A percentile compares a stretch with the other conserved stretches of the same genome.
phyloP scores from a whole-genome alignment of 1,140 invertebrate species.

The Brachionus rubens region DNA sequence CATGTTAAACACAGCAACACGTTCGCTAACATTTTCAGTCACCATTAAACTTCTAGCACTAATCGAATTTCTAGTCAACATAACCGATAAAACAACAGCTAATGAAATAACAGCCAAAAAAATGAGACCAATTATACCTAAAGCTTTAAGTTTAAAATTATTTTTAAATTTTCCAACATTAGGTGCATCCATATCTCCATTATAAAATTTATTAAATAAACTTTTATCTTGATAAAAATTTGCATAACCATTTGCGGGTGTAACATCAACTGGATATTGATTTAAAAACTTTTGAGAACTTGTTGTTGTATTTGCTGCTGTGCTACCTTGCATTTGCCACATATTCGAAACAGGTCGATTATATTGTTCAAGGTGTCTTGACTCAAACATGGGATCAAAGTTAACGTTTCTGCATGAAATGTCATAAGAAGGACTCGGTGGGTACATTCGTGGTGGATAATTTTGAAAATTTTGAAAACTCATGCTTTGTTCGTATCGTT shows the following conservation, averaged over 20 bases:
- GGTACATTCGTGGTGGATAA: not conserved
- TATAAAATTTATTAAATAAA: too few species aligned
- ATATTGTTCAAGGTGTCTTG: not conserved
- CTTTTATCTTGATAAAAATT: conserved; percentile 3
- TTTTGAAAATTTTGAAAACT: conserved; percentile 14
- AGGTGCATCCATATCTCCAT: not conserved
- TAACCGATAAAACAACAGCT: conserved; percentile 17
- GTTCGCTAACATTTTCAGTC: too few species aligned
- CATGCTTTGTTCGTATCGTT: conserved; percentile 6
- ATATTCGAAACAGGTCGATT: conserved; percentile 1
- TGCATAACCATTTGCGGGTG: not conserved
- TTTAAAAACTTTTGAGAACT: conserved; percentile 26
- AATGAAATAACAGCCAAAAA: not conserved
- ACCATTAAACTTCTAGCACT: too few species aligned
- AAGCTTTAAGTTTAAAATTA: not conserved
- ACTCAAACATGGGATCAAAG: conserved; percentile 9
- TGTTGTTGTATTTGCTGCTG: conserved; percentile 17
- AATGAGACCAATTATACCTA: not conserved
- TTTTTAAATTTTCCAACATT: not conserved
- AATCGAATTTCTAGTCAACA: conserved; percentile 7
- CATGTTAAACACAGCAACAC: too few species aligned
- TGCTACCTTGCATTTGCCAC: conserved; percentile 10
- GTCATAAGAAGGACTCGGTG: not conserved
- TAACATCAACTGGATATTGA: not conserved
- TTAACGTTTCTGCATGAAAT: not conserved